Conservation (phyloP, 2,888 invertebrate species). For the Eretmocerus hayati region DNA sequence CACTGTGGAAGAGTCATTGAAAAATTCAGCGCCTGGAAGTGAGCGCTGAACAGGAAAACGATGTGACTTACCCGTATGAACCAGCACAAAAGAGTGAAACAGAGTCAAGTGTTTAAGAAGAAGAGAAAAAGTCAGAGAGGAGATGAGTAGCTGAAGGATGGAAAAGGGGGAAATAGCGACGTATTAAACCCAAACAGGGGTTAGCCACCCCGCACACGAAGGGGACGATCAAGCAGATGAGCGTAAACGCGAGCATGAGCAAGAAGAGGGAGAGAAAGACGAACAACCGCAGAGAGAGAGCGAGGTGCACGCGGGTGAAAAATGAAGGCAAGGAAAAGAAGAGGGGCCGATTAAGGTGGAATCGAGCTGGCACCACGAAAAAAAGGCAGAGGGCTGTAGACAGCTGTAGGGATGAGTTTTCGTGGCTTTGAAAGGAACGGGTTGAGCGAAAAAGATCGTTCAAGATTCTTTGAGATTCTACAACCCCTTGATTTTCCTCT, state of each 20-base stretch:
- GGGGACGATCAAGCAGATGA: constrained; percentile 38
- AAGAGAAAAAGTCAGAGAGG: neutral
- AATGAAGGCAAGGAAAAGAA: constrained; percentile 21
- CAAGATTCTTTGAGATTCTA: too few relatives aligned
- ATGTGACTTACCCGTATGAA: too few relatives aligned
- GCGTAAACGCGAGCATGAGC: constrained; percentile 24
- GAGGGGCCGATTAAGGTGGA: constrained; percentile 28
- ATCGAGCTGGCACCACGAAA: constrained; percentile 25
- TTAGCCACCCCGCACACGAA: constrained; percentile 39
- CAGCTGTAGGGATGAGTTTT: too few relatives aligned
- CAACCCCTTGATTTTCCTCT: too few relatives aligned
- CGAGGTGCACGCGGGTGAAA: constrained; percentile 5
- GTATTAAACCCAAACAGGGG: constrained; percentile 45
- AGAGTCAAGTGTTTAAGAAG: neutral
- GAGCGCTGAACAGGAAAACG: too few relatives aligned
- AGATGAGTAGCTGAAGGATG: neutral
- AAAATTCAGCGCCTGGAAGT: constrained; percentile 1
- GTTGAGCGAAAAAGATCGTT: constrained; percentile 22
- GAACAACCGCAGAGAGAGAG: too few relatives aligned
- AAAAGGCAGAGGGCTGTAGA: too few relatives aligned
- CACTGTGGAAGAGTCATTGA: neutral
- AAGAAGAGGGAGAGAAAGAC: constrained; percentile 12
- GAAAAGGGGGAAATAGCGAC: constrained; percentile 34
- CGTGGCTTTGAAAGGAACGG: constrained; percentile 28
- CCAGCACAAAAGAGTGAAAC: too few relatives aligned